These are phyloP conservation scores for Electrona antarctica DNA, from an alignment of 2,113 vertebrate genomes.

Conservation along the genomic window DNA sequence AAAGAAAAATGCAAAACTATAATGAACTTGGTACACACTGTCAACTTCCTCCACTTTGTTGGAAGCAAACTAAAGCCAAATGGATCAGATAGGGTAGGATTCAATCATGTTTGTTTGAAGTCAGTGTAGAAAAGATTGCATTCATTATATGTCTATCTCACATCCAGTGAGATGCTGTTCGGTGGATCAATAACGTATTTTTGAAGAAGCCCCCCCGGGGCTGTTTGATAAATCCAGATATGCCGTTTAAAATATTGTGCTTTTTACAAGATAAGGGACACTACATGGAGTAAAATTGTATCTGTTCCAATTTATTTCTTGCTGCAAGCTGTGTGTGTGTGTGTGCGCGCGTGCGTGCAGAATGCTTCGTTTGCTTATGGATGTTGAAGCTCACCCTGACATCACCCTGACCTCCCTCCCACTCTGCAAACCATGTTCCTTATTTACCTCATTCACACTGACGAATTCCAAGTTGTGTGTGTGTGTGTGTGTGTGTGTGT, in stretches of 20 bases:
- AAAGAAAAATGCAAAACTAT: too few species aligned
- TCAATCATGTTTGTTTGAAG: not conserved
- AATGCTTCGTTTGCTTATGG: slow-evolving; percentile 36
- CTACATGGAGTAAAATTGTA: not conserved
- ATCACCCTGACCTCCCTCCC: slow-evolving; percentile 53
- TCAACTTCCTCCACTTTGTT: not conserved
- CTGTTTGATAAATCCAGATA: slow-evolving; percentile 1
- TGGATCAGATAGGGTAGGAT: not conserved
- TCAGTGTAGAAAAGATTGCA: not conserved
- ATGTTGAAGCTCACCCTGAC: slow-evolving; percentile 21
- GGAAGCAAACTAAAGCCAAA: not conserved
- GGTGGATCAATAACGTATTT: too few species aligned
- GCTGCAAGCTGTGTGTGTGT: not conserved
- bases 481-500: slow-evolving; percentile 10
- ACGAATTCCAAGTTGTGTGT: slow-evolving; percentile 26
- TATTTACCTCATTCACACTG: slow-evolving; percentile 41
- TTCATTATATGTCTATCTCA: not conserved
- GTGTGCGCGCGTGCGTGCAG: slow-evolving; percentile 5
- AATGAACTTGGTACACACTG: too few species aligned
- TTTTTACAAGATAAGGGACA: not conserved
- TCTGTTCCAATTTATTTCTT: not conserved
- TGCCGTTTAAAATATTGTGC: too few species aligned
- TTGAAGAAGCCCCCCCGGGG: not conserved
- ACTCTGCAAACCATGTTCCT: slow-evolving; percentile 35
- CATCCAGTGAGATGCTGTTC: not conserved